Conservation (phyloP, 2,888 invertebrate species). For the Pollenia angustigena region DNA sequence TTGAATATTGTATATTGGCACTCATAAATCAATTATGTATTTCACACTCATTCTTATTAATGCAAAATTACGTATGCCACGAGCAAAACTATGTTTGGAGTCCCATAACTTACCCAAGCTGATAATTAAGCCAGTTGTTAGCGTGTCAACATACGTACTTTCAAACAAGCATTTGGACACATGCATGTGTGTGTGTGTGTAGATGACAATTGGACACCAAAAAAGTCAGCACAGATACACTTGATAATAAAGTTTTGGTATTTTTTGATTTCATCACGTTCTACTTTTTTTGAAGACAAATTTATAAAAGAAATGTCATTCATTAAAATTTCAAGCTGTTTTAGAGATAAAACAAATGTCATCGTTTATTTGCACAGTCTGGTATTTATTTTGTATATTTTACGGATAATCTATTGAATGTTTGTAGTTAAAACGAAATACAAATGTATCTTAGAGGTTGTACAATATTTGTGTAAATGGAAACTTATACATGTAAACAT, state of each 20-base stretch:
- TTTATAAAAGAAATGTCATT: constrained; percentile 44
- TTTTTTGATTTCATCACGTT: constrained; percentile 10
- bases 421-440: no score
- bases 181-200: neutral
- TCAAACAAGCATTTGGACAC: neutral
- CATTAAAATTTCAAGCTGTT: neutral
- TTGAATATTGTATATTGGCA: constrained; percentile 11
- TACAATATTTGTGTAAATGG: no score
- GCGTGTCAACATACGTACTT: constrained; percentile 1
- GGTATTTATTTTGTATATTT: neutral
- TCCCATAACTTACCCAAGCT: neutral
- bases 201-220: constrained; percentile 34
- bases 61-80: constrained; percentile 5
- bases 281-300: neutral
- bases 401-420: no score
- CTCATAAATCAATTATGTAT: constrained; percentile 43
- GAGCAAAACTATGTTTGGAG: neutral
- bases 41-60: neutral
- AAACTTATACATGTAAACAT: no score
- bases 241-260: constrained; percentile 17
- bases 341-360: neutral
- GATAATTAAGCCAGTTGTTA: constrained; percentile 28
- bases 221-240: constrained; percentile 1
- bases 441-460: no score
- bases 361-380: neutral